Evolutionary conservation across 2,797 vertebrate species (phyloP).

Genomic region (Sebastes steindachneri): DNA sequence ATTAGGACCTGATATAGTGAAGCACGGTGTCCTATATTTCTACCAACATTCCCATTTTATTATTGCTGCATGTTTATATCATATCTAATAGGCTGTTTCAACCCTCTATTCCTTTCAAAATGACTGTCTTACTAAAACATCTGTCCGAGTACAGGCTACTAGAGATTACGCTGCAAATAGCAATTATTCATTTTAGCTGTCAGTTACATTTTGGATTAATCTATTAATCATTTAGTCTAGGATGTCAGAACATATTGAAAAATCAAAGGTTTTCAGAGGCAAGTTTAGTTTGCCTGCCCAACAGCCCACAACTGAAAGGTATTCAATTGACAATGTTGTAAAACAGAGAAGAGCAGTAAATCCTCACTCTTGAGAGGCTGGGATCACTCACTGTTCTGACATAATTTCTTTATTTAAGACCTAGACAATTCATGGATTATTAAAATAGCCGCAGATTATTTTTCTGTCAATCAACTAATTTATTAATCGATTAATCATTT

Average conservation of each 20-base stretch:
- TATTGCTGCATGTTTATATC: not conserved
- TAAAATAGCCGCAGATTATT: not conserved
- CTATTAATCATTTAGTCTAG: not conserved
- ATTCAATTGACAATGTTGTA: not conserved
- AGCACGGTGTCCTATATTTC: not conserved
- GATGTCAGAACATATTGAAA: not conserved
- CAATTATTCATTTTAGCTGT: not conserved
- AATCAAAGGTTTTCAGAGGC: not conserved
- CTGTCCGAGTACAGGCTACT: not conserved
- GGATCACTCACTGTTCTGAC: not conserved
- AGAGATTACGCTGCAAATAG: not conserved
- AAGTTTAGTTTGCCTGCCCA: not conserved
- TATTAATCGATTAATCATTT: not conserved
- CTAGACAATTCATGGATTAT: not conserved
- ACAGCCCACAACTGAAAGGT: not conserved
- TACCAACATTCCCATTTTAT: not conserved
- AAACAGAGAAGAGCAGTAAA: not conserved
- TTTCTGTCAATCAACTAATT: not conserved
- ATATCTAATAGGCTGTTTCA: not conserved
- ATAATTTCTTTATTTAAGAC: not conserved
- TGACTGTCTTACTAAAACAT: not conserved
- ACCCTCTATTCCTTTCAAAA: not conserved
- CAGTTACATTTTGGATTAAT: not conserved
- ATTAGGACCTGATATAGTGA: not conserved
- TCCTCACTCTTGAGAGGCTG: not conserved